These are phyloP conservation scores for Brenthis daphne DNA, from an alignment of 2,888 invertebrate species.

Conservation along the genomic window DNA sequence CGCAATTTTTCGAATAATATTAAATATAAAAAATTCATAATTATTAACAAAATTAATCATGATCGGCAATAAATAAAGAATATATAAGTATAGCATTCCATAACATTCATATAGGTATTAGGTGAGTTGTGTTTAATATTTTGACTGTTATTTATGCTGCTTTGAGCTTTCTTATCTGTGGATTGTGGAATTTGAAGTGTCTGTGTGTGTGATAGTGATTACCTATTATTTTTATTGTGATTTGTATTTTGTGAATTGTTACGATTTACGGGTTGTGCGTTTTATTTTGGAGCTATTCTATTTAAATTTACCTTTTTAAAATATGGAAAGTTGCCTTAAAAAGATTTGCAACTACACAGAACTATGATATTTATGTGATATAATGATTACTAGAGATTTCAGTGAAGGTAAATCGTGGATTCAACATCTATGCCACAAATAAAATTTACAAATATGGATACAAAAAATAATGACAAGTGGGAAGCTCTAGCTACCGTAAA, in stretches of 20 bases:
- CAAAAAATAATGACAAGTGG: slow-evolving; percentile 66
- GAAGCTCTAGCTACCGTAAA: slow-evolving; percentile 71
- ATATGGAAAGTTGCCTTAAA: neutral
- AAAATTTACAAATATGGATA: slow-evolving; percentile 55
- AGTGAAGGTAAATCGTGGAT: slow-evolving; percentile 61
- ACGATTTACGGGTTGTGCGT: neutral
- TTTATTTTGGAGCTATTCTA: neutral
- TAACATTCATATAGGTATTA: neutral
- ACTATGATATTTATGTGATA: slow-evolving; percentile 41
- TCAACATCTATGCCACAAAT: slow-evolving; percentile 47
- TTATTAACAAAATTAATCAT: too few relatives aligned
- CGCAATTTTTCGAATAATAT: too few relatives aligned
- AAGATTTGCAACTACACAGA: neutral
- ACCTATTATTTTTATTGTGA: slow-evolving; percentile 1
- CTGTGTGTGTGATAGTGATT: neutral
- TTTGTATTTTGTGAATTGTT: neutral
- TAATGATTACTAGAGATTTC: slow-evolving; percentile 55
- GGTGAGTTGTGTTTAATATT: neutral
- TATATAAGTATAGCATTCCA: too few relatives aligned
- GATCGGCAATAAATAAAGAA: too few relatives aligned
- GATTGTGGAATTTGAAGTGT: neutral
- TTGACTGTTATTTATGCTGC: neutral
- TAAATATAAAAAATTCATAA: too few relatives aligned
- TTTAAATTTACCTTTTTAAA: neutral
- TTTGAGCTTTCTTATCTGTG: neutral